These are phyloP conservation scores for Polymixis lichenea DNA, from an alignment of 2,888 invertebrate genomes.

Conservation along the genomic window DNA sequence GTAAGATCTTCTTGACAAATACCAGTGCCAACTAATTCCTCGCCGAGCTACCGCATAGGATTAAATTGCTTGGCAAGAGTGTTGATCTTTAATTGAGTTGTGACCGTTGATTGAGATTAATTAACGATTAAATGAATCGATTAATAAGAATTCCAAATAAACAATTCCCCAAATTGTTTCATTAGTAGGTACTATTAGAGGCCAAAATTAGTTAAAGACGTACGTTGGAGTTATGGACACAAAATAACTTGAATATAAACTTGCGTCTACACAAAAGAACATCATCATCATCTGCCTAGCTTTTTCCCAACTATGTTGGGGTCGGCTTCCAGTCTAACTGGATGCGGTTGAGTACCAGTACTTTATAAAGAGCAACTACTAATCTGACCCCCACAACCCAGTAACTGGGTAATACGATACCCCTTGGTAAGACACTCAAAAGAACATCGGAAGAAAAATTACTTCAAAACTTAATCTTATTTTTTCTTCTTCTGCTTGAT, in stretches of 20 bases:
- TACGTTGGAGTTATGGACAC: neutral
- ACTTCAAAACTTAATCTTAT: neutral
- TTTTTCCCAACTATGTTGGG: too few species aligned
- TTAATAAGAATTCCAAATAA: neutral
- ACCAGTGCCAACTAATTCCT: too few species aligned
- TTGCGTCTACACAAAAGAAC: too few species aligned
- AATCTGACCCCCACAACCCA: too few species aligned
- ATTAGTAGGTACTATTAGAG: neutral
- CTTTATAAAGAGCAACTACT: too few species aligned
- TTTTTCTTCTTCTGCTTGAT: neutral
- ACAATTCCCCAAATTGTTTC: neutral
- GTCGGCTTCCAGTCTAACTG: too few species aligned
- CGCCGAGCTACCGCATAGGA: neutral
- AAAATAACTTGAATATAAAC: too few species aligned
- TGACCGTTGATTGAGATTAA: constrained; percentile 25
- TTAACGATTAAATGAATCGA: constrained; percentile 12
- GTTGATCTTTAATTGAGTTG: constrained; percentile 1
- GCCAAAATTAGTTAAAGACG: neutral
- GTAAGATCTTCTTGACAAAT: neutral
- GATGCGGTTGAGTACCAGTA: too few species aligned
- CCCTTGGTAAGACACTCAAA: neutral
- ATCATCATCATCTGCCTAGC: too few species aligned
- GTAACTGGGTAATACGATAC: too few species aligned
- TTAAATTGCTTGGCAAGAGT: constrained; percentile 6
- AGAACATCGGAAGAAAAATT: neutral